phyloP scores from a whole-genome alignment of 2,888 invertebrate genomes.

The Hydrotaea diabolus region DNA sequence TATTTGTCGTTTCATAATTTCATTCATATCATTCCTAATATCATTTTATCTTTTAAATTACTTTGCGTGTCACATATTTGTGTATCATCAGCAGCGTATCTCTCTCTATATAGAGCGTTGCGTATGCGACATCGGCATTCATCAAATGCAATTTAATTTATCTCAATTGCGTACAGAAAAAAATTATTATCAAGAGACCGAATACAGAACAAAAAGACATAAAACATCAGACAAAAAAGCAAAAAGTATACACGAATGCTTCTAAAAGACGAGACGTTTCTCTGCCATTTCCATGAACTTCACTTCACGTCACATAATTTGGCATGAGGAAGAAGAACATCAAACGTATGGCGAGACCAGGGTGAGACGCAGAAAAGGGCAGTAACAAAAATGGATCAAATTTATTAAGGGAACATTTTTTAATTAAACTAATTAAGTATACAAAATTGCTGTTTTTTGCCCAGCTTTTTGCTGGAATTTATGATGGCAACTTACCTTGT shows the following conservation, averaged over 20 bases:
- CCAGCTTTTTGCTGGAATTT: background rate
- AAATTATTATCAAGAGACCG: slow-evolving; percentile 33
- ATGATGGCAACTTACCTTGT: slow-evolving; percentile 57
- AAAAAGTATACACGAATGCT: background rate
- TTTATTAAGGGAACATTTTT: slow-evolving; percentile 18
- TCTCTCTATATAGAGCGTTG: no score
- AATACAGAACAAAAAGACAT: background rate
- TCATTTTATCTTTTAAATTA: slow-evolving; percentile 46
- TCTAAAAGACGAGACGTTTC: background rate
- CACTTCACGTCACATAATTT: background rate
- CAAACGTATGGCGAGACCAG: no score
- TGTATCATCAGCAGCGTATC: background rate
- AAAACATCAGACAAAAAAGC: slow-evolving; percentile 1
- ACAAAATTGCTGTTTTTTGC: background rate
- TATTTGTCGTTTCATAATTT: slow-evolving; percentile 13
- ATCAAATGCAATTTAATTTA: slow-evolving; percentile 54
- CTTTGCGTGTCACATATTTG: slow-evolving; percentile 42
- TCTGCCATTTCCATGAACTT: background rate
- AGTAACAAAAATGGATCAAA: slow-evolving; percentile 21
- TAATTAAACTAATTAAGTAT: slow-evolving; percentile 40
- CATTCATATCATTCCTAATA: slow-evolving; percentile 20
- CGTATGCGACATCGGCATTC: slow-evolving; percentile 40
- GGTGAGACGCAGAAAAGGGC: background rate
- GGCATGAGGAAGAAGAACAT: background rate
- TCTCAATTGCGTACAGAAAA: background rate